Evolutionary conservation across 2,797 vertebrate species (phyloP).

Genomic region (Somateria mollissima): DNA sequence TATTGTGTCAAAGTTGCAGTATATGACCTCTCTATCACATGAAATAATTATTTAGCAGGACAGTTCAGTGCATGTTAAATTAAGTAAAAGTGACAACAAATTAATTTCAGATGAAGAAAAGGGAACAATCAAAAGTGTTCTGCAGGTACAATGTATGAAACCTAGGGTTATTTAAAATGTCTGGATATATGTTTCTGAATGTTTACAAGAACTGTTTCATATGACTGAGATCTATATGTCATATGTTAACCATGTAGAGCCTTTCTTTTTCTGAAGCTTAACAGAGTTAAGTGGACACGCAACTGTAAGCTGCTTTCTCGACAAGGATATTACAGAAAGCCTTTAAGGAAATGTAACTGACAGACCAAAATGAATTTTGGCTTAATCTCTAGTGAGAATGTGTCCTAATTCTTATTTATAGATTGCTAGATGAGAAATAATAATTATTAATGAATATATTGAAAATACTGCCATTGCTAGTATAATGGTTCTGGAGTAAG

Average conservation of each 20-base stretch:
- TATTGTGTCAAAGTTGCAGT: background rate
- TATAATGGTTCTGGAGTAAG: background rate
- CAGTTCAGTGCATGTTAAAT: background rate
- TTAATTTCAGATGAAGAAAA: background rate
- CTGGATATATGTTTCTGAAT: background rate
- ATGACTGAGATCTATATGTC: background rate
- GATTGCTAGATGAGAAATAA: background rate
- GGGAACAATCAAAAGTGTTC: background rate
- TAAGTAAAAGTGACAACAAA: background rate
- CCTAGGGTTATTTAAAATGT: background rate
- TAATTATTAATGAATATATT: background rate
- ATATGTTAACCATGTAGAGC: background rate
- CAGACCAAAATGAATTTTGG: background rate
- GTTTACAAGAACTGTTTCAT: background rate
- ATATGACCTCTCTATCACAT: background rate
- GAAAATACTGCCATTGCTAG: background rate
- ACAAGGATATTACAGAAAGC: background rate
- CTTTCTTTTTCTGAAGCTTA: background rate
- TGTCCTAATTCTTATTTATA: background rate
- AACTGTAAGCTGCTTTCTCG: background rate
- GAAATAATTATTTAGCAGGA: background rate
- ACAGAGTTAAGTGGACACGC: background rate
- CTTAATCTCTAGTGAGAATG: background rate
- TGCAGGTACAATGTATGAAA: background rate
- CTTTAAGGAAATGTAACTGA: background rate